phyloP scores from a whole-genome alignment of 2,113 vertebrate genomes.

The Tetrao urogallus region DNA sequence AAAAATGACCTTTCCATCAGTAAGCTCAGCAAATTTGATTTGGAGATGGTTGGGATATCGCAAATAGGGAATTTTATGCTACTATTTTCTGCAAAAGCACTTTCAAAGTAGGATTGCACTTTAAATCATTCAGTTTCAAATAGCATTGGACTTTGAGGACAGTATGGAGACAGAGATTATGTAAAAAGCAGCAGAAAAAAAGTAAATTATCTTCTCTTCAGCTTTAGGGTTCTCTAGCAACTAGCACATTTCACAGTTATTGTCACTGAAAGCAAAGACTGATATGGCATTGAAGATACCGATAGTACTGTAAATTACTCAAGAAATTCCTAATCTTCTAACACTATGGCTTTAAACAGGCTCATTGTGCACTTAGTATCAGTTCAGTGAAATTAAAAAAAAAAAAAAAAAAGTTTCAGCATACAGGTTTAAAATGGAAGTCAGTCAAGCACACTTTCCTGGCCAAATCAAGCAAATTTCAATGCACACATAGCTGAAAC shows the following conservation, averaged over 20 bases:
- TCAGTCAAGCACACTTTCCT: conserved; percentile 20
- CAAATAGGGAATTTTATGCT: not conserved
- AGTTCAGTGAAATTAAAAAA: not conserved
- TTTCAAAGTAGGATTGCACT: not conserved
- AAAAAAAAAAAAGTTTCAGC: not conserved
- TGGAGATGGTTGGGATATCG: not conserved
- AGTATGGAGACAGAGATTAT: not conserved
- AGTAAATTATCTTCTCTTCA: not conserved
- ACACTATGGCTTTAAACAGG: conserved; percentile 11
- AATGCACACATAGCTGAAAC: not conserved
- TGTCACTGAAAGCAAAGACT: conserved; percentile 4
- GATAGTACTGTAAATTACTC: not conserved
- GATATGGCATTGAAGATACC: conserved; percentile 2
- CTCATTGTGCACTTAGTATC: conserved; percentile 4
- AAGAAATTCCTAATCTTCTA: not conserved
- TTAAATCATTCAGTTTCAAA: not conserved
- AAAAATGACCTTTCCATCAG: not conserved
- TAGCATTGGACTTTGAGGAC: not conserved
- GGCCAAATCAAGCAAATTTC: conserved; percentile 49
- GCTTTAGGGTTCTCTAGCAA: not conserved
- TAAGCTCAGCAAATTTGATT: not conserved
- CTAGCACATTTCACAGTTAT: not conserved
- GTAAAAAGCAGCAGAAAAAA: not conserved
- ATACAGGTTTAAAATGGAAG: conserved; percentile 44
- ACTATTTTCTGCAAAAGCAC: not conserved